Base-by-base conservation (phyloP, 2,888 invertebrate genomes). In the Melipona bicolor region DNA sequence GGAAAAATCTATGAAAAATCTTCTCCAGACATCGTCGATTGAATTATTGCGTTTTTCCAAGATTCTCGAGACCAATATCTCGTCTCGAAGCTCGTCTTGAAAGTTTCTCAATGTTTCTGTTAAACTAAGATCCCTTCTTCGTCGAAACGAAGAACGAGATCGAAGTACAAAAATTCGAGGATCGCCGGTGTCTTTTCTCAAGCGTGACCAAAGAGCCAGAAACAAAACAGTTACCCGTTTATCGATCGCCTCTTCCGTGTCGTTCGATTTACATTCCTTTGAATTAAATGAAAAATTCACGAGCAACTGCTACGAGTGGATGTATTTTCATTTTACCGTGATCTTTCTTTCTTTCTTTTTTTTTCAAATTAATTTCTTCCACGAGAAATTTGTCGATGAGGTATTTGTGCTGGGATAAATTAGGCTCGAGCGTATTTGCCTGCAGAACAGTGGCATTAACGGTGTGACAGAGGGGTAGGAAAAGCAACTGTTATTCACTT, bases 401-500 rank as follows among this genome's bases (percentile, higher is more conserved):
- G 21, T n/a, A n/a, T 36, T 36, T 36, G 9, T 9, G 11, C 17
- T 17, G 17, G 6, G n/a, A 9, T 4, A 1, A 36, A 70, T 68
- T 54, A 21, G 24, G 49, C 3, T 1, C 36, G 15, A n/a, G 6
- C 50, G 56, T 43, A 50, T 70, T 78, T 56, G 13, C 64, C 13
- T 4, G 43, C 13, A 21, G 50, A 62, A 21, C 64, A 65, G 54
- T 49, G 56, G 73, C 36, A 49, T 78, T 67, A 80, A 80, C 73
- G 43, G 69, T 75, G 72, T 80, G 65, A 67, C 61, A 49, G 32
- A 43, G 32, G 36, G 54, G 54, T 27, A 50, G 36, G 62, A 59
- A 43, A 43, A 52, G 72, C 74, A 70, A 71, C 67, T 85, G 78
- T 87, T 87, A 82, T 76, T 85, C 85, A 87, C 80, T 86, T 87